These are phyloP conservation scores for Anastatus disparis DNA, from an alignment of 1,140 invertebrate genomes.

Conservation along the genomic window DNA sequence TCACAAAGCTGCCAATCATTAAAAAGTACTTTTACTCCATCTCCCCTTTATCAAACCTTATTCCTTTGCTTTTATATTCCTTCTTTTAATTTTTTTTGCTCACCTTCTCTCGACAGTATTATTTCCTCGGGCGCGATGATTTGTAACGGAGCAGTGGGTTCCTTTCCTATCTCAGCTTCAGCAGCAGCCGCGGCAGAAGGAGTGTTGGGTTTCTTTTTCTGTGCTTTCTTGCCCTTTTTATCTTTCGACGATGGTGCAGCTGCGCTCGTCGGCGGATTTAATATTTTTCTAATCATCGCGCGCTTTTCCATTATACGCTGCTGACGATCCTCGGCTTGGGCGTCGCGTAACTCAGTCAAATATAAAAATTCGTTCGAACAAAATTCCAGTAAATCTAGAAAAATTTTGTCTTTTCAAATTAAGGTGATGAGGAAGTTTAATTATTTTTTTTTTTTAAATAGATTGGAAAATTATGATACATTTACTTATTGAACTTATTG, in stretches of 20 bases:
- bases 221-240: slow-evolving; percentile 42
- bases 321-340: slow-evolving; percentile 51
- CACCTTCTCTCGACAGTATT: slow-evolving; percentile 7
- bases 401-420: too few relatives aligned
- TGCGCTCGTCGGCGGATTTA: slow-evolving; percentile 45
- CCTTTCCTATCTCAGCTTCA: slow-evolving; percentile 34
- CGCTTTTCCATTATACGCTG: slow-evolving; percentile 54
- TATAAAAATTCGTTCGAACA: slow-evolving; percentile 45
- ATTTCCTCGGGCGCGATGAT: slow-evolving; percentile 23
- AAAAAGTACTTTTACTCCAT: too few relatives aligned
- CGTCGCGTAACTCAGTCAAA: slow-evolving; percentile 47
- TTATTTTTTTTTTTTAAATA: too few relatives aligned
- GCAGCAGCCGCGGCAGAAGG: too few relatives aligned
- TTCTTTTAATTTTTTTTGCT: too few relatives aligned
- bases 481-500: too few relatives aligned
- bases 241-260: slow-evolving; percentile 5
- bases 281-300: slow-evolving; percentile 46
- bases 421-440: too few relatives aligned
- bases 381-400: slow-evolving; percentile 52
- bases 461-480: too few relatives aligned
- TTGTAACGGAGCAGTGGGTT: not conserved
- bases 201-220: slow-evolving; percentile 35
- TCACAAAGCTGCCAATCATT: too few relatives aligned
- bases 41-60: too few relatives aligned
- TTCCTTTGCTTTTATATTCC: too few relatives aligned